These are phyloP conservation scores for Trichogramma pretiosum DNA, from an alignment of 1,140 invertebrate genomes.

Conservation along the genomic window DNA sequence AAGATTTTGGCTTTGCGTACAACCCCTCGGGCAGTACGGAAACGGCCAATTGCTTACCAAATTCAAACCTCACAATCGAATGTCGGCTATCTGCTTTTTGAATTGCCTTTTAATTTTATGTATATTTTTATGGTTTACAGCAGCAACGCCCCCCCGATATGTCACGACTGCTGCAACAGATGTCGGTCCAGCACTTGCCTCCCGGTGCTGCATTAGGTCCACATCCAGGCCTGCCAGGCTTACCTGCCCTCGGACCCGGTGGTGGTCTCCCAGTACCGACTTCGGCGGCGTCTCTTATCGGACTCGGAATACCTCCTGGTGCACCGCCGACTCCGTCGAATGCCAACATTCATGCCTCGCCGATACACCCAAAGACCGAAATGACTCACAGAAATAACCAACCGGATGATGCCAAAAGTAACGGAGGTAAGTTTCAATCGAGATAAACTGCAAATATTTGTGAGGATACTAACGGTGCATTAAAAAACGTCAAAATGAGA, in stretches of 20 bases:
- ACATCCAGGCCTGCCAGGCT: slow-evolving; percentile 44
- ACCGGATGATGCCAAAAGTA: slow-evolving; percentile 55
- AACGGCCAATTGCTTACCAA: too few species aligned
- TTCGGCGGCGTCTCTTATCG: slow-evolving; percentile 38
- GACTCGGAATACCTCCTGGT: slow-evolving; percentile 48
- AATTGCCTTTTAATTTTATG: too few species aligned
- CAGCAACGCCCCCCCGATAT: slow-evolving; percentile 65
- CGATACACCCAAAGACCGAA: slow-evolving; percentile 61
- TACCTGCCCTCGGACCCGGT: slow-evolving; percentile 39
- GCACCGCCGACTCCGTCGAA: slow-evolving; percentile 43
- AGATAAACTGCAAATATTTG: too few species aligned
- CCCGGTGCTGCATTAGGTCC: slow-evolving; percentile 59
- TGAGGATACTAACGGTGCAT: too few species aligned
- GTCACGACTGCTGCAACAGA: slow-evolving; percentile 72
- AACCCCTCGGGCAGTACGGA: too few species aligned
- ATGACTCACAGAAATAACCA: slow-evolving; percentile 48
- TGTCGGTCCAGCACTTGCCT: slow-evolving; percentile 85
- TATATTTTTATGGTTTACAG: too few species aligned
- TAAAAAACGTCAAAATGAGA: too few species aligned
- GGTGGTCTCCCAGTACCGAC: slow-evolving; percentile 41
- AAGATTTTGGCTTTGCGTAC: too few species aligned
- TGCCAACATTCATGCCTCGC: slow-evolving; percentile 51
- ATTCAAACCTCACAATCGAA: too few species aligned
- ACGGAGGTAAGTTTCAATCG: slow-evolving; percentile 56
- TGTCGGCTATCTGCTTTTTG: too few species aligned